Evolutionary conservation across 2,113 vertebrate genomes (phyloP), one percentile per base, ranked within the genome.

Genomic region (Thunnus thynnus): DNA sequence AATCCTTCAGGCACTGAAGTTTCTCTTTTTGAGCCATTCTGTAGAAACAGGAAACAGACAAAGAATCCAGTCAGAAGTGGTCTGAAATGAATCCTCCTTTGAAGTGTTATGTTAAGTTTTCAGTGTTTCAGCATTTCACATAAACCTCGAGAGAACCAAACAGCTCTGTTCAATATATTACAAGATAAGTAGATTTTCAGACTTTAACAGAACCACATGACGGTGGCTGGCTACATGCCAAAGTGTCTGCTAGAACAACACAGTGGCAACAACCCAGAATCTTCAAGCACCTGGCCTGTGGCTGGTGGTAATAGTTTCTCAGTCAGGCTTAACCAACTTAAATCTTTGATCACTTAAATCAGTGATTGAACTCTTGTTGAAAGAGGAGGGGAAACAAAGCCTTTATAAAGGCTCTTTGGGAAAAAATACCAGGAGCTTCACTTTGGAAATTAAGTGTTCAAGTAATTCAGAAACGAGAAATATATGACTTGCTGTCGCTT

Each of bases 1-100:
- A 99, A 84, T 99, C 98, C 87, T 99, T 99, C 90, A 99, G 94
- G 89, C 97, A 99, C 90, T 99, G 97, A 63, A 99, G 95, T 86
- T 99, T 99, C 92, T 99, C 98, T 91, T 99, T 99, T 88, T 97
- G 97, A 83, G 97, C 96, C 98, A 99, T 99, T 71, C 94, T 96
- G 94, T 71, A 78, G 52, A 85, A 16, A 68, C 50, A 54, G 14
- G 20, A 80, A 9, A 82, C 3, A 54, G 2, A 51, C 27, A 32
- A 8, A 51, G 13, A 72, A 30, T 8, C 4, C 1, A 0, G 41
- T 55, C 10, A 56, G 25, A 20, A n/a, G 11, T 1, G 7, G 3
- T 54, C 13, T 57, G n/a, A 63, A 14, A 54, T 48, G 0, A 60
- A 52, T 22, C 36, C 36, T 41, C 7, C 36, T 41, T 9, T 41